Evolutionary conservation across 2,797 vertebrate species (phyloP).

Genomic region (Sciurus carolinensis): DNA sequence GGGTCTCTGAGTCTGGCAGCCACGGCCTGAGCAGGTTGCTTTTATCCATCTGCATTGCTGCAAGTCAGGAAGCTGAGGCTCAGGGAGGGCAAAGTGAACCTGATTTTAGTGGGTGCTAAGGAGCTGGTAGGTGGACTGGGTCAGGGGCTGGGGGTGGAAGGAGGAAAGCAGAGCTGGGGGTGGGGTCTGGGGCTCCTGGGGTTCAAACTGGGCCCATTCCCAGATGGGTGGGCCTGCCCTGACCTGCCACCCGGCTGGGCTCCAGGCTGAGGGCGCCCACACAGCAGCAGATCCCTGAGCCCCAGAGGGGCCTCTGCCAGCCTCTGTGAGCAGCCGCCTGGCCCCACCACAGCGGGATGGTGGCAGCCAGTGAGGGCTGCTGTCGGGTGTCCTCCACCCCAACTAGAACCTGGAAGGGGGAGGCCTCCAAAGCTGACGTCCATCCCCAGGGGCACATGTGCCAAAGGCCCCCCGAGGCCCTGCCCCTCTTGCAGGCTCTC

Average conservation of each 20-base stretch:
- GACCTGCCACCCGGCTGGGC: rapidly evolving
- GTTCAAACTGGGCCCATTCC: not conserved
- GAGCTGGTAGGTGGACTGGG: not conserved
- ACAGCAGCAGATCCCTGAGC: not conserved
- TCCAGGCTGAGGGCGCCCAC: not conserved
- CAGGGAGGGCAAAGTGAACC: not conserved
- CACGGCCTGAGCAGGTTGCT: rapidly evolving
- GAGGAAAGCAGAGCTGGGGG: not conserved
- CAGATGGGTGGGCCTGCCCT: not conserved
- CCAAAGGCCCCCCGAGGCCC: too few relatives aligned
- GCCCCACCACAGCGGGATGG: not conserved
- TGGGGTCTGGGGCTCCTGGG: not conserved
- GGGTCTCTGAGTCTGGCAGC: not conserved
- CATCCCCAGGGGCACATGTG: not conserved
- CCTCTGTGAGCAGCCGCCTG: not conserved
- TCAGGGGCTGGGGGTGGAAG: too few relatives aligned
- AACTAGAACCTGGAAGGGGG: not conserved
- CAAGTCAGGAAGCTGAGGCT: not conserved
- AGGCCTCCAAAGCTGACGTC: rapidly evolving
- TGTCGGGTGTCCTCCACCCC: not conserved
- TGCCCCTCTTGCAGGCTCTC: too few relatives aligned
- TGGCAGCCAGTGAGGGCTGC: not conserved
- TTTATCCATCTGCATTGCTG: rapidly evolving
- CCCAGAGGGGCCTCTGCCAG: not conserved
- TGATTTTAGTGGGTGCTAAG: not conserved